These are phyloP conservation scores for Gallinago nigripennis DNA, from an alignment of 2,797 vertebrate species.

Conservation along the genomic window DNA sequence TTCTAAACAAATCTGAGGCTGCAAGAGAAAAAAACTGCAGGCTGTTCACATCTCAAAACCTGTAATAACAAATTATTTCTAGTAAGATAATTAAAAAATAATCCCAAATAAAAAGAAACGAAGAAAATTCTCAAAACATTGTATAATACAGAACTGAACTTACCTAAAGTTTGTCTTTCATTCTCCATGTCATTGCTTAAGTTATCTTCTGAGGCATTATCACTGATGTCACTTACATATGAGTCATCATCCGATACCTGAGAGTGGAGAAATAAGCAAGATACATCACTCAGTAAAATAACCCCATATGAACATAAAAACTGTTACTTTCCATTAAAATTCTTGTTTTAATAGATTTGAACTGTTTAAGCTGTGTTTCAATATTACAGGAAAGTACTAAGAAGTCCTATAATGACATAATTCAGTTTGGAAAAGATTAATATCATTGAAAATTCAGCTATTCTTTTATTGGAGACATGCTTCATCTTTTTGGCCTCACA, in stretches of 20 bases:
- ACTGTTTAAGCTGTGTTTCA: not conserved
- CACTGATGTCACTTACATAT: conserved; percentile 95
- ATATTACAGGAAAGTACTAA: not conserved
- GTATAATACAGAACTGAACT: not conserved
- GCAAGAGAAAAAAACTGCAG: not conserved
- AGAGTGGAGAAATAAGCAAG: conserved; percentile 37
- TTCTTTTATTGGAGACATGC: not conserved
- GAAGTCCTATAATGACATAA: not conserved
- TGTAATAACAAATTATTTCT: not conserved
- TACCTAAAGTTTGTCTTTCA: conserved; percentile 82
- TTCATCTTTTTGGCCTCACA: not conserved
- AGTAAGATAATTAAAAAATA: not conserved
- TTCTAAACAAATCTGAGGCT: not conserved
- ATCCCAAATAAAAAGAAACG: not conserved
- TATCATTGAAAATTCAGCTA: not conserved
- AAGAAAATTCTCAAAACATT: not conserved
- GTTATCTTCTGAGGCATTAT: conserved; percentile 95
- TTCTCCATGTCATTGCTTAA: conserved; percentile 88
- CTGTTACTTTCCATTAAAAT: not conserved
- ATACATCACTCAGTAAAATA: not conserved
- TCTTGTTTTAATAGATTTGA: not conserved
- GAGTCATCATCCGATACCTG: conserved; percentile 96
- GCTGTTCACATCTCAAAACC: not conserved
- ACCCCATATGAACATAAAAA: not conserved
- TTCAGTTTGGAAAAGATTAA: not conserved